Evolutionary conservation across 2,888 invertebrate species (phyloP), one percentile per base, ranked within the genome.

Genomic region (Malacosoma neustria): DNA sequence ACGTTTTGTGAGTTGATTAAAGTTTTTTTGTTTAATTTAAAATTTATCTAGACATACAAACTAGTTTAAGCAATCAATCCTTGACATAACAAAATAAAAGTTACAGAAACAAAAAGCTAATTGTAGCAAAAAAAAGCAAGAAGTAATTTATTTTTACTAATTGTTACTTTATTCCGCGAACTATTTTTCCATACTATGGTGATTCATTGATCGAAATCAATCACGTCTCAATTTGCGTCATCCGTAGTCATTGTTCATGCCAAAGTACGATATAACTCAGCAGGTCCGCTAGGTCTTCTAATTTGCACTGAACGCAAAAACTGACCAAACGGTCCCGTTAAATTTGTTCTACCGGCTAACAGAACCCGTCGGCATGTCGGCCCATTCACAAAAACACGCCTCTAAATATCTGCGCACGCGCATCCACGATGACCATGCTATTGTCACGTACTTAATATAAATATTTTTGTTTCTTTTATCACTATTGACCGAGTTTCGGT

Each of bases 371-470:
- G 55, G 29, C 42, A 57, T 60, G 56, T 63, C 54, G 61, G 59
- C 61, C 67, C 80, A 81, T 81, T 80, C 74, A 81, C 71, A 75
- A 80, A 80, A 77, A 77, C 69, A 61, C 53, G 63, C 61, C 58
- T 51, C 58, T 51, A 60, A 64, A 57, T 63, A 61, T 65, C 64
- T 54, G 64, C 77, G 76, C 77, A 69, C 71, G 76, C 73, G 72
- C 71, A 61, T 13, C 46, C 55, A 54, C 52, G 61, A 70, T 70
- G 66, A 61, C 74, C 71, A 69, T 48, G 58, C 58, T 49, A 50
- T 55, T 49, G 61, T 65, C 68, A 65, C 68, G 68, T 68, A 63
- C 50, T 44, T 58, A 59, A 64, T 67, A 65, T 56, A 59, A 58
- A 53, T 55, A 54, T 51, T 54, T 57, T 55, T 50, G 54, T 45